Conservation (phyloP, 2,888 invertebrate genomes). For the Leuctra nigra region DNA sequence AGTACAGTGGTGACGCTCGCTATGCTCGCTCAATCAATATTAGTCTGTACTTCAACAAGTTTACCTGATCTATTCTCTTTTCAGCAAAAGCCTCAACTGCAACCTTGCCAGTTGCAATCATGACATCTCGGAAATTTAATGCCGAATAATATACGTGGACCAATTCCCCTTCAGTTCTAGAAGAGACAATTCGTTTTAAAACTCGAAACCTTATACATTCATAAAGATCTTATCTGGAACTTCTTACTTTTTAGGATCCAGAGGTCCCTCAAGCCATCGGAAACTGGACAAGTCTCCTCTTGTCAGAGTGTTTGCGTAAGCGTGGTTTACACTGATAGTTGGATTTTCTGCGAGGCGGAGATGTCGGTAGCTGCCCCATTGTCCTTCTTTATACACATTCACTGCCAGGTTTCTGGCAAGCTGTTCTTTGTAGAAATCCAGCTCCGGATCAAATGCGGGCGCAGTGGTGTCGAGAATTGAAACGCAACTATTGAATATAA, state of each 20-base stretch:
- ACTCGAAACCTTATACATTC: no score
- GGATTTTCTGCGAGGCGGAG: slow-evolving; percentile 50
- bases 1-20: no score
- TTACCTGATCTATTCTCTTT: no score
- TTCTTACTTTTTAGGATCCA: no score
- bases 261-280: slow-evolving; percentile 68
- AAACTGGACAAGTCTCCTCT: slow-evolving; percentile 83
- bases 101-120: no score
- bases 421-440: slow-evolving; percentile 53
- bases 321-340: slow-evolving; percentile 49
- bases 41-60: no score
- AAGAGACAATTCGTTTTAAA: no score
- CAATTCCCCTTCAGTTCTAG: no score
- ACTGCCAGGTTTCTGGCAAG: slow-evolving; percentile 48
- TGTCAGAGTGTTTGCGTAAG: slow-evolving; percentile 66
- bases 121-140: no score
- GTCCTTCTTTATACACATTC: slow-evolving; percentile 63
- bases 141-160: no score
- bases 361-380: slow-evolving; percentile 78
- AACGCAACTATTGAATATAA: slow-evolving; percentile 38
- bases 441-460: slow-evolving; percentile 56
- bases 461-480: slow-evolving; percentile 53
- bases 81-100: no score
- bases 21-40: no score
- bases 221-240: slow-evolving; percentile 35